Conservation (phyloP, 2,797 vertebrate genomes). For the Pseudochirops cupreus region DNA sequence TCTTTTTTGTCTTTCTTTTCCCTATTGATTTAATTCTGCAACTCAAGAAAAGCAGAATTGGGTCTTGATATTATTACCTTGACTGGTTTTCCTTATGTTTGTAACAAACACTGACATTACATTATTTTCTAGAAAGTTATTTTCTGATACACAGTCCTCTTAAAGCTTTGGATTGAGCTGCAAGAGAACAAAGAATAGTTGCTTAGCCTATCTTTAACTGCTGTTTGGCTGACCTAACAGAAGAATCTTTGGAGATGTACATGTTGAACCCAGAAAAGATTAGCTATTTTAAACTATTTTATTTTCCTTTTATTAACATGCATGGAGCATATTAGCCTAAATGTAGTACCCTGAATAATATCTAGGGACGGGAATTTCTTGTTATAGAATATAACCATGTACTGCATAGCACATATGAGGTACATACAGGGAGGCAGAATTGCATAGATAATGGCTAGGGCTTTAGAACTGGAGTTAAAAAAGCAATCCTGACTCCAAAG, state of each 20-base stretch:
- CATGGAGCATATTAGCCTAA: not conserved
- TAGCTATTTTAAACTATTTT: not conserved
- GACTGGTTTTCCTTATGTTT: not conserved
- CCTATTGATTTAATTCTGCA: not conserved
- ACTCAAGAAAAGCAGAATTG: not conserved
- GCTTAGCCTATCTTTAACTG: not conserved
- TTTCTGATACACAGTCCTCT: not conserved
- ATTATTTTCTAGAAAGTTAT: not conserved
- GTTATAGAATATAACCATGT: not conserved
- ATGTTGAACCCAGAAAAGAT: not conserved
- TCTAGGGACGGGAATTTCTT: not conserved
- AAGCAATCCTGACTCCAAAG: not conserved
- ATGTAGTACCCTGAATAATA: not conserved
- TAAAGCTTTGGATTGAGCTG: not conserved
- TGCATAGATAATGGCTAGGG: not conserved
- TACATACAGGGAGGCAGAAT: not conserved
- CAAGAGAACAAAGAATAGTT: not conserved
- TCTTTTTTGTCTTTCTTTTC: not conserved
- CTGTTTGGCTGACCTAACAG: not conserved
- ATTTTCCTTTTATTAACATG: not conserved
- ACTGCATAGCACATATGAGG: not conserved
- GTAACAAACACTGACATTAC: conserved; percentile 7
- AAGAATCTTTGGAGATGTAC: not conserved
- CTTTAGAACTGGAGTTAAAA: not conserved
- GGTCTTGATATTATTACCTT: not conserved